Conservation (phyloP, 2,797 vertebrate genomes). For the Scarus forsteni region DNA sequence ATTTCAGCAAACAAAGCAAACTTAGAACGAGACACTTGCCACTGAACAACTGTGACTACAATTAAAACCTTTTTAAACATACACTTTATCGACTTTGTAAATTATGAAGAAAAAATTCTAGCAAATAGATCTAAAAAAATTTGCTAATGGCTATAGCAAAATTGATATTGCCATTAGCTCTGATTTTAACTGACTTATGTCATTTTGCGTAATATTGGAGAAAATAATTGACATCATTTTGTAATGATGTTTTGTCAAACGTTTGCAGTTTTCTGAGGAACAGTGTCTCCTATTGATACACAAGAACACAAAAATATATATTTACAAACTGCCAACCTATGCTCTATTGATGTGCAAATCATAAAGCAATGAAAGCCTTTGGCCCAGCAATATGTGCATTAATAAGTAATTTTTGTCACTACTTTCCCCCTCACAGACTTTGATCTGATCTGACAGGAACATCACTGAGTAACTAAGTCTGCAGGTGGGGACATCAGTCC, state of each 20-base stretch:
- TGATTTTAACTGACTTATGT: not conserved
- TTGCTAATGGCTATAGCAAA: too few species aligned
- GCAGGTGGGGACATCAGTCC: slow-evolving; percentile 93
- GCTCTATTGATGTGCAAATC: slow-evolving; percentile 39
- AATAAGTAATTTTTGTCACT: slow-evolving; percentile 41
- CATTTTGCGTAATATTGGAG: not conserved
- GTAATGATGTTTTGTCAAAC: not conserved
- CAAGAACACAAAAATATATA: slow-evolving; percentile 35
- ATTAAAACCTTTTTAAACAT: not conserved
- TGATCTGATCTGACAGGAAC: slow-evolving; percentile 36
- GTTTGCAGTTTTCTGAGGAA: slow-evolving; percentile 16
- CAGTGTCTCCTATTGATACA: slow-evolving; percentile 22
- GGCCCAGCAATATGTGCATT: slow-evolving; percentile 62
- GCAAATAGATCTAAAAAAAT: not conserved
- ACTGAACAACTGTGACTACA: too few species aligned
- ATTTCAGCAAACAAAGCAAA: not conserved
- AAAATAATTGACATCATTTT: slow-evolving; percentile 5
- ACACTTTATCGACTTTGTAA: not conserved
- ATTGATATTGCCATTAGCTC: not conserved
- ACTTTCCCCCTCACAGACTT: slow-evolving; percentile 41
- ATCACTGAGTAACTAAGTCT: slow-evolving; percentile 84
- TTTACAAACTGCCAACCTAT: slow-evolving; percentile 54
- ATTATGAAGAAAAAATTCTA: not conserved
- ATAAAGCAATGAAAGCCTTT: slow-evolving; percentile 46
- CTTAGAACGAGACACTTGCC: too few species aligned